Conservation (phyloP, 2,797 vertebrate species). For the Melopsittacus undulatus region DNA sequence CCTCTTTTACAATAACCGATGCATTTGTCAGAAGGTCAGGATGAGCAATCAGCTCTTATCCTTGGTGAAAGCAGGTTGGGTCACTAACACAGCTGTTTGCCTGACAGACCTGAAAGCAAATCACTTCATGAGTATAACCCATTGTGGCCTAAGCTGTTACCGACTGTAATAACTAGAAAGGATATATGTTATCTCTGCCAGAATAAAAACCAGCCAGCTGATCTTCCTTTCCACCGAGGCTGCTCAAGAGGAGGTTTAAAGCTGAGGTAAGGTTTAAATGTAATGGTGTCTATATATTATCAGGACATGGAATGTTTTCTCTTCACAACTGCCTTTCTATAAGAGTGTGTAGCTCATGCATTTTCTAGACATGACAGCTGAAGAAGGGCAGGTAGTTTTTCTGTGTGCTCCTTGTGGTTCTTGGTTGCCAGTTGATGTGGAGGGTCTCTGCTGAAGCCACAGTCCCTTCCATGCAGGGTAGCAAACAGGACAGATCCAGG, state of each 20-base stretch:
- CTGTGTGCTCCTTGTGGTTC: not conserved
- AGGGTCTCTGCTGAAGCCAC: not conserved
- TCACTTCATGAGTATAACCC: not conserved
- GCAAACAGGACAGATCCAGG: not conserved
- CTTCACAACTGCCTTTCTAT: not conserved
- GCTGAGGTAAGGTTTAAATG: not conserved
- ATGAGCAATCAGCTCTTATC: not conserved
- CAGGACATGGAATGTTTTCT: not conserved
- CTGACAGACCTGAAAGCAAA: not conserved
- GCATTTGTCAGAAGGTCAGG: not conserved
- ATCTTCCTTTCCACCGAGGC: not conserved
- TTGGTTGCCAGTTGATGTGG: rapidly evolving
- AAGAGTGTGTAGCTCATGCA: not conserved
- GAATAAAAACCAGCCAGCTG: not conserved
- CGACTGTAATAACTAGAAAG: not conserved
- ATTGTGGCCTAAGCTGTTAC: not conserved
- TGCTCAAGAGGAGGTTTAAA: not conserved
- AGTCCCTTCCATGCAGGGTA: rapidly evolving
- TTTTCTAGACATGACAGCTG: not conserved
- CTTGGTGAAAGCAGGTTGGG: not conserved
- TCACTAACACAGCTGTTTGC: not conserved
- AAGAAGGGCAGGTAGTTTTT: not conserved
- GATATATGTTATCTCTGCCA: not conserved
- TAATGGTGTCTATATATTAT: not conserved
- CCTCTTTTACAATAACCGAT: not conserved